Percentiles rank a stretch among this genome's conserved stretches.
Conservation (phyloP, 30 jellyfish, hydroid and myxozoan genomes). For the Chrysaora quinquecirrha region DNA sequence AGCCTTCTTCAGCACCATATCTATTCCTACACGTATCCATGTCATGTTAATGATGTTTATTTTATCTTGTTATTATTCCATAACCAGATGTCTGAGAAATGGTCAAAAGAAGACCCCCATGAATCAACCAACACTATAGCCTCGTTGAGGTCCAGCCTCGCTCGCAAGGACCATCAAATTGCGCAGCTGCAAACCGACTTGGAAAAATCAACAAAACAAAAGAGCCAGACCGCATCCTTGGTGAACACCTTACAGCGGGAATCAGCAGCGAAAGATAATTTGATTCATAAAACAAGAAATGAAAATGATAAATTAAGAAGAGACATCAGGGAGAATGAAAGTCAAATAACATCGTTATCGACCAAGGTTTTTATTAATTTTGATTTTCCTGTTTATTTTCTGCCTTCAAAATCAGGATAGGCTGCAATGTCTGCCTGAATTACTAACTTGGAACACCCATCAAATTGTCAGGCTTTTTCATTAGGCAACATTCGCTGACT, state of each 20-base stretch:
- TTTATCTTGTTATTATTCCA: too few relatives aligned
- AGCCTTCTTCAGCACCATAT: too few relatives aligned
- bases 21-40: too few relatives aligned
- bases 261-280: conserved; percentile 70
- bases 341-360: conserved; percentile 71
- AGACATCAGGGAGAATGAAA: conserved; percentile 74
- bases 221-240: conserved; percentile 59
- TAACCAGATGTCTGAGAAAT: conserved; percentile 44
- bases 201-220: conserved; percentile 64
- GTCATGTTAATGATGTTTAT: too few relatives aligned
- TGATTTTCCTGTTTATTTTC: too few relatives aligned
- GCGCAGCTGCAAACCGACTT: conserved; percentile 75
- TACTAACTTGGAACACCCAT: too few relatives aligned
- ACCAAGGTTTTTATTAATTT: conserved; percentile 63
- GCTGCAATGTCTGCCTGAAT: too few relatives aligned
- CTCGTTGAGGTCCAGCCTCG: conserved; percentile 56
- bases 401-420: too few relatives aligned
- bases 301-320: conserved; percentile 60
- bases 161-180: conserved; percentile 70
- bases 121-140: conserved; percentile 72
- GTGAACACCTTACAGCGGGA: conserved; percentile 77
- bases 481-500: too few relatives aligned
- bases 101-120: conserved; percentile 38
- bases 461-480: too few relatives aligned
- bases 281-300: conserved; percentile 47